These are phyloP conservation scores for Mormyrops boulengeri DNA, from an alignment of 2,797 vertebrate species.

Conservation along the genomic window DNA sequence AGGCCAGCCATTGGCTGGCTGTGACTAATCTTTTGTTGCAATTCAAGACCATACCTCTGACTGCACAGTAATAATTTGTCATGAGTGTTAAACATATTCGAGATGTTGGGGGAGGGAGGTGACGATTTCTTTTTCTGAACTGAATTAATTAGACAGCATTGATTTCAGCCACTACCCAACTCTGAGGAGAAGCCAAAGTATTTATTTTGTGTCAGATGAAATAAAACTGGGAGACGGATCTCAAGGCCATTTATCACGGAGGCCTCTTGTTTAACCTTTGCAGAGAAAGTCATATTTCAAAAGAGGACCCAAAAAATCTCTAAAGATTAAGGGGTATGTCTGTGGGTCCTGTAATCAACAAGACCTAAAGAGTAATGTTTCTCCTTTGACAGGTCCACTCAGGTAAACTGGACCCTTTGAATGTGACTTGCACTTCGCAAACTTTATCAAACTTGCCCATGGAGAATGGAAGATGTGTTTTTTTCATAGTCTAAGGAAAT, in stretches of 20 bases:
- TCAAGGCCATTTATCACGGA: conserved; percentile 29
- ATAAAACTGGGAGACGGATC: conserved; percentile 21
- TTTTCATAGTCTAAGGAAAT: neutral
- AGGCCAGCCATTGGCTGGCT: conserved; percentile 5
- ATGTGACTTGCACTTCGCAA: neutral
- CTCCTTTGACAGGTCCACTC: conserved; percentile 61
- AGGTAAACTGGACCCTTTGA: neutral
- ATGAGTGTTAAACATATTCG: conserved; percentile 18
- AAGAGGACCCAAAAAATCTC: conserved; percentile 29
- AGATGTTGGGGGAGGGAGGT: neutral
- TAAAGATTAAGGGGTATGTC: conserved; percentile 10
- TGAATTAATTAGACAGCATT: conserved; percentile 34
- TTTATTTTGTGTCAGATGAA: conserved; percentile 34
- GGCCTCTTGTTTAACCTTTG: conserved; percentile 42
- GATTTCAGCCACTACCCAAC: conserved; percentile 24
- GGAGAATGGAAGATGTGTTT: neutral
- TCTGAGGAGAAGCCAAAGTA: conserved; percentile 21
- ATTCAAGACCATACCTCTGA: conserved; percentile 20
- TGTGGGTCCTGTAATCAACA: conserved; percentile 53
- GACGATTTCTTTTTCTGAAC: conserved; percentile 13
- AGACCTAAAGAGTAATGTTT: conserved; percentile 64
- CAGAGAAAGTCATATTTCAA: conserved; percentile 44
- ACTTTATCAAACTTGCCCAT: conserved; percentile 21
- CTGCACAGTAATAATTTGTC: conserved; percentile 22
- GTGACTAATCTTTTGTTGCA: conserved; percentile 21